These are phyloP conservation scores for Elysia crispata DNA, from an alignment of 2,888 invertebrate genomes.

Conservation along the genomic window DNA sequence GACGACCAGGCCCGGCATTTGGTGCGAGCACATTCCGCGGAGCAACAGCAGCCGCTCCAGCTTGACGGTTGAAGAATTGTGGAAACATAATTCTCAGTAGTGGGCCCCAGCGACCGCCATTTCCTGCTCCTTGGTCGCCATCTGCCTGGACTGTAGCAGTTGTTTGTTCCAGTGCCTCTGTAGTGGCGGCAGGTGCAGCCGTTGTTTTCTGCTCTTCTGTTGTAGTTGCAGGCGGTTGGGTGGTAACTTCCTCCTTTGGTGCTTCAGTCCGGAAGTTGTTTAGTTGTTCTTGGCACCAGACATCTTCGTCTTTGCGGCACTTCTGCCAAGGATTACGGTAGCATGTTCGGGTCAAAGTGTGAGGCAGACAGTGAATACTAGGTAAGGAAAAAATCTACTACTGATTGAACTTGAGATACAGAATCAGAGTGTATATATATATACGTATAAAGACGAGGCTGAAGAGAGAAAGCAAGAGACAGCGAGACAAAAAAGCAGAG, in stretches of 20 bases:
- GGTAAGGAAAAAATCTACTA: too few species aligned
- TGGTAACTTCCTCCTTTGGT: not conserved
- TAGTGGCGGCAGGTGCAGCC: not conserved
- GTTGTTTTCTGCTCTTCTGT: not conserved
- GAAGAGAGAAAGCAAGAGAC: too few species aligned
- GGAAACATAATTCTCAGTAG: too few species aligned
- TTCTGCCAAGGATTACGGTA: not conserved
- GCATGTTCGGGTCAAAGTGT: too few species aligned
- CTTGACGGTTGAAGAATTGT: too few species aligned
- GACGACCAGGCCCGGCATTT: not conserved
- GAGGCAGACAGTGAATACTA: too few species aligned
- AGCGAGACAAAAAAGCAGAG: too few species aligned
- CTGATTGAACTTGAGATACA: too few species aligned
- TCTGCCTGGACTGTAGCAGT: not conserved
- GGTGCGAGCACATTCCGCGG: not conserved
- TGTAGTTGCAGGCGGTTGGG: not conserved
- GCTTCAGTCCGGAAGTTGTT: not conserved
- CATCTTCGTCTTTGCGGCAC: constrained; percentile 5
- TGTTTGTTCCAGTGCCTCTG: not conserved
- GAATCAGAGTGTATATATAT: too few species aligned
- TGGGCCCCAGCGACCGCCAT: too few species aligned
- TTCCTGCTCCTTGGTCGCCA: too few species aligned
- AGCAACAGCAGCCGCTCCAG: not conserved
- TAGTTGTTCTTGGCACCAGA: constrained; percentile 9
- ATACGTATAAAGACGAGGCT: too few species aligned